A percentile compares a stretch with the other conserved stretches of the same genome.
phyloP scores from a whole-genome alignment of 2,113 vertebrate species.

The Brachyhypopomus occidentalis region DNA sequence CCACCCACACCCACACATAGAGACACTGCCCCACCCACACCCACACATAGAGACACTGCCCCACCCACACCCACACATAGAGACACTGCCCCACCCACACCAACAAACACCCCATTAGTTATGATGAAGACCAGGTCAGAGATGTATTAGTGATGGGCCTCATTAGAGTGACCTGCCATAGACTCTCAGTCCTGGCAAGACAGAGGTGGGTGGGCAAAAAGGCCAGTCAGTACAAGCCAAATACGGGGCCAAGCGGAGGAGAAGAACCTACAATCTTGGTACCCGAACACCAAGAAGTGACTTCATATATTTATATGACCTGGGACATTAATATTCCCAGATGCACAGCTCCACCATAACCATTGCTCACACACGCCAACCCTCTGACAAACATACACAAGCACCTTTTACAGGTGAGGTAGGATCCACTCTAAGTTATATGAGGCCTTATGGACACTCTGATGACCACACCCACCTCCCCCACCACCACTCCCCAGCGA shows the following conservation, averaged over 20 bases:
- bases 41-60: too few relatives aligned
- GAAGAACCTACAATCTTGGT: background rate
- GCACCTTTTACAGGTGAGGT: conserved; percentile 3
- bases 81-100: too few relatives aligned
- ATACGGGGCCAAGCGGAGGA: conserved; percentile 27
- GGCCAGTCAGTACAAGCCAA: too few relatives aligned
- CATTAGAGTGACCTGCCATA: conserved; percentile 6
- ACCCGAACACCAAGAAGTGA: too few relatives aligned
- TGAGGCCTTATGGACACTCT: conserved; percentile 19
- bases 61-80: conserved; percentile 63
- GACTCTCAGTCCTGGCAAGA: background rate
- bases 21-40: too few relatives aligned
- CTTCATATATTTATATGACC: background rate
- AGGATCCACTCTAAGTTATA: background rate
- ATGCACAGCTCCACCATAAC: background rate
- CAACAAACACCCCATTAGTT: conserved; percentile 18
- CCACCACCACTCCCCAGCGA: conserved; percentile 1
- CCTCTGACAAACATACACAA: too few relatives aligned
- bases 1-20: conserved; percentile 65
- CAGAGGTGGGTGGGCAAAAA: conserved; percentile 20
- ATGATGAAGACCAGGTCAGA: conserved; percentile 29
- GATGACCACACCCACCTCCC: background rate
- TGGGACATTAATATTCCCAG: background rate
- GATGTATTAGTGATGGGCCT: conserved; percentile 18
- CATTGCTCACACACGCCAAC: background rate